Percentiles rank a stretch among this genome's conserved stretches.
Conservation (phyloP, 2,888 invertebrate genomes). For the Platycheirus albimanus region DNA sequence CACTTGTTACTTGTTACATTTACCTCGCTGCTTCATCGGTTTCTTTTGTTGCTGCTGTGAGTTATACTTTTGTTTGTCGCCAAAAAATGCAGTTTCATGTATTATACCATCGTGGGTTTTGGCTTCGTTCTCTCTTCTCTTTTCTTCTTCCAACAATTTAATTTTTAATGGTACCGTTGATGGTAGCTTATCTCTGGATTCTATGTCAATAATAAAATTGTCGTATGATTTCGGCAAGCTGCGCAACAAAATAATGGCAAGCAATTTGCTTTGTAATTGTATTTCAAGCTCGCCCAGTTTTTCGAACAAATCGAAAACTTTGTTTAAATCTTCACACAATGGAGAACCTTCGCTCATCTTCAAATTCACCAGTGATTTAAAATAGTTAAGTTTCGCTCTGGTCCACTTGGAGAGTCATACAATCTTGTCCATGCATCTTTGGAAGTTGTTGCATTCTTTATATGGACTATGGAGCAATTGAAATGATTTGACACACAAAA, state of each 20-base stretch:
- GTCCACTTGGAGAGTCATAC: slow-evolving; percentile 25
- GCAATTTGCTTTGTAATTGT: slow-evolving; percentile 23
- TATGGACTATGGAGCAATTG: slow-evolving; percentile 14
- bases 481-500: slow-evolving; percentile 30
- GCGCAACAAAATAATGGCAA: background rate
- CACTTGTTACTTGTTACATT: background rate
- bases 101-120: background rate
- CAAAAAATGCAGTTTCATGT: slow-evolving; percentile 38
- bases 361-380: slow-evolving; percentile 39
- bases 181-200: slow-evolving; percentile 29
- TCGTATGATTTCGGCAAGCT: too few relatives aligned
- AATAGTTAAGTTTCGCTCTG: slow-evolving; percentile 39
- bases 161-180: slow-evolving; percentile 23
- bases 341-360: slow-evolving; percentile 25
- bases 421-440: slow-evolving; percentile 35
- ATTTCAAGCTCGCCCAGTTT: slow-evolving; percentile 8
- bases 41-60: background rate
- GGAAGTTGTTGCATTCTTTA: slow-evolving; percentile 38
- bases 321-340: slow-evolving; percentile 42
- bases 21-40: background rate
- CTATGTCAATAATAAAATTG: slow-evolving; percentile 19
- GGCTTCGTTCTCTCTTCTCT: slow-evolving; percentile 35
- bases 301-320: slow-evolving; percentile 38
- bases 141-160: slow-evolving; percentile 53
- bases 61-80: slow-evolving; percentile 12